Conservation (phyloP, 1,140 invertebrate genomes). For the Drosophila rhopaloa region DNA sequence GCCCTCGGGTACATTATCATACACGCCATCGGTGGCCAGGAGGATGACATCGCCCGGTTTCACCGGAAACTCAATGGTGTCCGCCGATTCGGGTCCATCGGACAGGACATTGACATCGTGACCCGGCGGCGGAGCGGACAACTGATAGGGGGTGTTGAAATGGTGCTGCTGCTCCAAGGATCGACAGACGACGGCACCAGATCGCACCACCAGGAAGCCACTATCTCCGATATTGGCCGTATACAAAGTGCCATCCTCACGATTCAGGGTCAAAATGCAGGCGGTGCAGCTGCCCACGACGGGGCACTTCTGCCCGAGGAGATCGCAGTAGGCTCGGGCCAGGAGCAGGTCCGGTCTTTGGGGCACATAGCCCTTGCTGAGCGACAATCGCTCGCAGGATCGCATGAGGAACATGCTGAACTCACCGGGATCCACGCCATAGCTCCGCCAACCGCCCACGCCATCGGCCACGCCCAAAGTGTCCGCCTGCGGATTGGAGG, state of each 20-base stretch:
- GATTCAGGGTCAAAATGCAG: slow-evolving; percentile 93
- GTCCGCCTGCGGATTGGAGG: slow-evolving; percentile 8
- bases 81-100: slow-evolving; percentile 96
- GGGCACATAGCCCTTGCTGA: neutral
- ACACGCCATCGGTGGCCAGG: slow-evolving; percentile 98
- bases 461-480: slow-evolving; percentile 66
- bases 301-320: slow-evolving; percentile 85
- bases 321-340: slow-evolving; percentile 84
- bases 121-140: slow-evolving; percentile 95
- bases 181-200: slow-evolving; percentile 93
- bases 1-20: slow-evolving; percentile 97
- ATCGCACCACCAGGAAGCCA: slow-evolving; percentile 96
- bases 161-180: slow-evolving; percentile 98
- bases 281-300: slow-evolving; percentile 56
- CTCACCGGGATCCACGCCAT: slow-evolving; percentile 58
- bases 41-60: slow-evolving; percentile 97
- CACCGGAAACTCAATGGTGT: slow-evolving; percentile 94
- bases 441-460: slow-evolving; percentile 53
- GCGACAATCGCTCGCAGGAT: slow-evolving; percentile 40
- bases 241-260: slow-evolving; percentile 93
- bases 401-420: slow-evolving; percentile 60
- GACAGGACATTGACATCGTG: slow-evolving; percentile 92
- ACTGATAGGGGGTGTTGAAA: slow-evolving; percentile 98
- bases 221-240: slow-evolving; percentile 99
- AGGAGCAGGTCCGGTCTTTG: slow-evolving; percentile 28